phyloP scores from a whole-genome alignment of 2,888 invertebrate genomes.

The Neocrepidodera transversa region DNA sequence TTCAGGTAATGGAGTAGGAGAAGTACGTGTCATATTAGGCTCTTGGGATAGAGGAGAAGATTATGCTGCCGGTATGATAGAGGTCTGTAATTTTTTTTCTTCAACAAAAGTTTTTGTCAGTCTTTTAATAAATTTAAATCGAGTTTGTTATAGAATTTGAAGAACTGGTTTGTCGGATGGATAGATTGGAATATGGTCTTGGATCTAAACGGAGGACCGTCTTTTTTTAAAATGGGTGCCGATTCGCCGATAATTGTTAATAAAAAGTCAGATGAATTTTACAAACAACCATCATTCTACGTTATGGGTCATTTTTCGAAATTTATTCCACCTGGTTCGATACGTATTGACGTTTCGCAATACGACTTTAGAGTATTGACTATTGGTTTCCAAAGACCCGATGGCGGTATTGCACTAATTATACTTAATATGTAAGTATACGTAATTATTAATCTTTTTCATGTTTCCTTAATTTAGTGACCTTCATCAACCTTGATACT shows the following conservation, averaged over 20 bases:
- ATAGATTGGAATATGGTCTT: conserved; percentile 90
- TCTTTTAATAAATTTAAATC: not conserved
- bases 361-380: conserved; percentile 55
- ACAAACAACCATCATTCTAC: conserved; percentile 90
- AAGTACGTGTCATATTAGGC: no score
- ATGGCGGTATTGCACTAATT: conserved; percentile 59
- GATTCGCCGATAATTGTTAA: conserved; percentile 81
- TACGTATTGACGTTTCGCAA: conserved; percentile 52
- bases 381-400: conserved; percentile 64
- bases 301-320: conserved; percentile 77
- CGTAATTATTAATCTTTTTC: no score
- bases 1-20: no score
- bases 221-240: conserved; percentile 82
- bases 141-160: conserved; percentile 65
- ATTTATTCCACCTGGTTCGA: conserved; percentile 71
- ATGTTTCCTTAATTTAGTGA: no score
- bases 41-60: conserved; percentile 14
- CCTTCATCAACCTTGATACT: no score
- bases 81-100: not conserved
- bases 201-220: conserved; percentile 78
- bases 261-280: conserved; percentile 71
- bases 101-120: not conserved
- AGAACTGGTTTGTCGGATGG: conserved; percentile 84
- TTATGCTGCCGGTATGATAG: not conserved
- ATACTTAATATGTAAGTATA: conserved; percentile 65